Conservation (phyloP, 2,797 vertebrate species). For the Galaxias olidus region DNA sequence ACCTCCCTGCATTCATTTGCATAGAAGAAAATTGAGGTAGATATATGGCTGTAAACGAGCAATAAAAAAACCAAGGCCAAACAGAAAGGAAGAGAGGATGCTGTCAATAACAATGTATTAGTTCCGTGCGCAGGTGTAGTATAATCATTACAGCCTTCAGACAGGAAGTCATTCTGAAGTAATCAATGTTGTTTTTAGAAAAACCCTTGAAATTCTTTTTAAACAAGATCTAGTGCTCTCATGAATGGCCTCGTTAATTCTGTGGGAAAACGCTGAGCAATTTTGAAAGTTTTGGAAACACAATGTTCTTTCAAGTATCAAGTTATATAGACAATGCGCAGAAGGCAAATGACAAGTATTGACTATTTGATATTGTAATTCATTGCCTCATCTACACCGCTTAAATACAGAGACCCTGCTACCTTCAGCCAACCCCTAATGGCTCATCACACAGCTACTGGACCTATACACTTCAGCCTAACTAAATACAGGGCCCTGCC, state of each 20-base stretch:
- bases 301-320: too few species aligned
- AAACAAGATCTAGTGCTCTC: constrained; percentile 30
- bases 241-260: constrained; percentile 18
- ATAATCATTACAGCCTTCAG: constrained; percentile 74
- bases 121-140: constrained; percentile 66
- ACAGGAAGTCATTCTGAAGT: constrained; percentile 75
- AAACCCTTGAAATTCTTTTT: constrained; percentile 52
- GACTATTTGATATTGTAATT: too few species aligned
- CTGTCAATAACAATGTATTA: constrained; percentile 17
- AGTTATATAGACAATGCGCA: too few species aligned
- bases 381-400: too few species aligned
- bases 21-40: neutral
- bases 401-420: too few species aligned
- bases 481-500: too few species aligned
- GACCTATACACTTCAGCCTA: too few species aligned
- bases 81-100: constrained; percentile 30
- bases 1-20: too few species aligned
- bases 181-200: constrained; percentile 78
- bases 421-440: too few species aligned
- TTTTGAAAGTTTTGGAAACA: neutral
- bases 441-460: too few species aligned
- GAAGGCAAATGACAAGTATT: too few species aligned
- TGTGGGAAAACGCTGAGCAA: neutral
- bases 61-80: constrained; percentile 39
- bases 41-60: constrained; percentile 1